A percentile compares a stretch with the other conserved stretches of the same genome.
phyloP scores from a whole-genome alignment of 2,797 vertebrate species.

The Sylvia borin region DNA sequence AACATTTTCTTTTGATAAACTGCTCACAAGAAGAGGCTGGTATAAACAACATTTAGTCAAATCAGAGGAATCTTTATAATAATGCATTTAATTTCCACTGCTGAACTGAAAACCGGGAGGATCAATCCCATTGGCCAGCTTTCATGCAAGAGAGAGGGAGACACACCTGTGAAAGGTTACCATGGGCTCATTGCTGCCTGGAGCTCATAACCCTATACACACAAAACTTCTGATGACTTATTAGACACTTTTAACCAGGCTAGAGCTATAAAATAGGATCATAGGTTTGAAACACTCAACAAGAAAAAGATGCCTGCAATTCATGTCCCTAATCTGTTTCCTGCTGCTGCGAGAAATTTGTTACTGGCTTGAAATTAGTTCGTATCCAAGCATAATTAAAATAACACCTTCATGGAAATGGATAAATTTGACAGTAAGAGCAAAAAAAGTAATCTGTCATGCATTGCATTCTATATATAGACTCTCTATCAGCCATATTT shows the following conservation, averaged over 20 bases:
- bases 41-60: neutral
- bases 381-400: neutral
- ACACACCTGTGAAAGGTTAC: neutral
- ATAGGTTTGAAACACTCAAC: neutral
- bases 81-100: neutral
- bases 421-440: neutral
- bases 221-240: neutral
- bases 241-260: neutral
- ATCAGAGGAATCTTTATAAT: neutral
- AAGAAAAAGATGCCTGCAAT: neutral
- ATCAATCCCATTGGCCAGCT: neutral
- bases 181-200: fast-evolving
- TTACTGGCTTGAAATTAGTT: neutral
- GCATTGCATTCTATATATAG: neutral
- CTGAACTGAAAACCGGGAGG: neutral
- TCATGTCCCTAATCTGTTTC: neutral
- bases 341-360: neutral
- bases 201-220: neutral
- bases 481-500: neutral
- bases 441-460: neutral
- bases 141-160: neutral
- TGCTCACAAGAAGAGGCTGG: neutral
- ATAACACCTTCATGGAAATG: neutral
- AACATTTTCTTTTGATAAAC: constrained; percentile 29
- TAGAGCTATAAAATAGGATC: neutral